phyloP scores from a whole-genome alignment of 2,888 invertebrate species.

The Agonopterix heracliana region DNA sequence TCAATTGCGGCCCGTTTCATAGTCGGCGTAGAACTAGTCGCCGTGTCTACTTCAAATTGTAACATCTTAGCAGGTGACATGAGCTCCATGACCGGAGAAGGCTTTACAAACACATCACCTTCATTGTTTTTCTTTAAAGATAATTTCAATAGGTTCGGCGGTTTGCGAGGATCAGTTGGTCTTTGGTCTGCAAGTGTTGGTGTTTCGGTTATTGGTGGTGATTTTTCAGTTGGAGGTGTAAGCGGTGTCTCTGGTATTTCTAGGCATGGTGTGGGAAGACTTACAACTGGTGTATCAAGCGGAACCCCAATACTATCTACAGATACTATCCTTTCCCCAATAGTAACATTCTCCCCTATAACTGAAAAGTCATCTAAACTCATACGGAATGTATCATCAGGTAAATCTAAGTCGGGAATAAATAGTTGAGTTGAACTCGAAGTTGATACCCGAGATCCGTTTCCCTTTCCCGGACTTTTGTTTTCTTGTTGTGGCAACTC shows the following conservation, averaged over 20 bases:
- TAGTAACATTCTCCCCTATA: conserved; percentile 64
- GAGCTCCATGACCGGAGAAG: conserved; percentile 52
- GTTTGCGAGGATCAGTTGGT: conserved; percentile 25
- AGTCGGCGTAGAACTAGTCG: conserved; percentile 55
- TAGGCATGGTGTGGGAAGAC: conserved; percentile 21
- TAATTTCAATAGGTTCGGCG: conserved; percentile 42
- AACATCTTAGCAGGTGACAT: conserved; percentile 70
- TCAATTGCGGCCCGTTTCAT: conserved; percentile 65
- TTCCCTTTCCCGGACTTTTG: conserved; percentile 26
- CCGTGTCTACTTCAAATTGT: conserved; percentile 54
- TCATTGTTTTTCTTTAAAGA: conserved; percentile 47
- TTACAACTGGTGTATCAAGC: conserved; percentile 25
- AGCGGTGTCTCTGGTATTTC: conserved; percentile 24
- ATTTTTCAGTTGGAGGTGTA: conserved; percentile 20
- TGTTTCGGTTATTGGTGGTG: conserved; percentile 38
- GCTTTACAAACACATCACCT: conserved; percentile 51
- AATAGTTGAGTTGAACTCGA: conserved; percentile 51
- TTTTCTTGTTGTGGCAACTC: conserved; percentile 32
- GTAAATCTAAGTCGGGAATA: conserved; percentile 48
- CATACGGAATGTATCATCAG: conserved; percentile 62
- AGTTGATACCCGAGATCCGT: conserved; percentile 26
- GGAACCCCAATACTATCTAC: conserved; percentile 28
- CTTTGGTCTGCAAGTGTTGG: conserved; percentile 27
- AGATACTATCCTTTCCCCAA: conserved; percentile 41
- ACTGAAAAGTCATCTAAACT: conserved; percentile 53